Conservation (phyloP, 2,888 invertebrate genomes). For the Antheraea yamamai region DNA sequence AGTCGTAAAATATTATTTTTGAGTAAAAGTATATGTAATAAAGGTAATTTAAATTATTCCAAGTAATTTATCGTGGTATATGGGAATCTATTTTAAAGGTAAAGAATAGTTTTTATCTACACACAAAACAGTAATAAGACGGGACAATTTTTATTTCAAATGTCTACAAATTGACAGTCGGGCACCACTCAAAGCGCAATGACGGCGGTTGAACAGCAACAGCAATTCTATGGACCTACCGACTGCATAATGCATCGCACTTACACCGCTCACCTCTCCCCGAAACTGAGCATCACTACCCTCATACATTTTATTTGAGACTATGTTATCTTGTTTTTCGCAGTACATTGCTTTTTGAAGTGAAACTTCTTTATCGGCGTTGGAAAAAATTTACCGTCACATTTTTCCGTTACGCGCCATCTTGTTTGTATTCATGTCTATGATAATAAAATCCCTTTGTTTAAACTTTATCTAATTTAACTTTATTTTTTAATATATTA, state of each 20-base stretch:
- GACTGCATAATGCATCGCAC: slow-evolving; percentile 72
- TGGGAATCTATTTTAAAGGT: neutral
- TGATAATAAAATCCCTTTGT: too few species aligned
- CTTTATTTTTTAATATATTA: too few species aligned
- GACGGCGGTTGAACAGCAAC: slow-evolving; percentile 12
- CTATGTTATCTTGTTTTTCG: slow-evolving; percentile 20
- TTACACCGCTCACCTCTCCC: slow-evolving; percentile 59
- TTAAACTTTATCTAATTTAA: too few species aligned
- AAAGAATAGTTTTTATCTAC: neutral
- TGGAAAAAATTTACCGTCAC: too few species aligned
- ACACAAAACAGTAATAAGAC: neutral
- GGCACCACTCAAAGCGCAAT: neutral
- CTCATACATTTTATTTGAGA: slow-evolving; percentile 43
- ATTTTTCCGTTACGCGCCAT: too few species aligned
- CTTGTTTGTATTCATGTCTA: too few species aligned
- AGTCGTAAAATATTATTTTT: too few species aligned
- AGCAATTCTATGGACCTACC: slow-evolving; percentile 60
- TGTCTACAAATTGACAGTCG: neutral
- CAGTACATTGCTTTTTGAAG: slow-evolving; percentile 38
- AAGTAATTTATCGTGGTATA: too few species aligned
- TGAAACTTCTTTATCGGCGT: too few species aligned
- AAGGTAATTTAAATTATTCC: too few species aligned
- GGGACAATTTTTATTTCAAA: neutral
- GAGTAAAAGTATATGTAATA: too few species aligned
- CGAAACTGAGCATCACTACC: slow-evolving; percentile 41